Evolutionary conservation across 1,140 invertebrate species (phyloP), one percentile per base, ranked within the genome.

Genomic region (Trypoxylus dichotomus): DNA sequence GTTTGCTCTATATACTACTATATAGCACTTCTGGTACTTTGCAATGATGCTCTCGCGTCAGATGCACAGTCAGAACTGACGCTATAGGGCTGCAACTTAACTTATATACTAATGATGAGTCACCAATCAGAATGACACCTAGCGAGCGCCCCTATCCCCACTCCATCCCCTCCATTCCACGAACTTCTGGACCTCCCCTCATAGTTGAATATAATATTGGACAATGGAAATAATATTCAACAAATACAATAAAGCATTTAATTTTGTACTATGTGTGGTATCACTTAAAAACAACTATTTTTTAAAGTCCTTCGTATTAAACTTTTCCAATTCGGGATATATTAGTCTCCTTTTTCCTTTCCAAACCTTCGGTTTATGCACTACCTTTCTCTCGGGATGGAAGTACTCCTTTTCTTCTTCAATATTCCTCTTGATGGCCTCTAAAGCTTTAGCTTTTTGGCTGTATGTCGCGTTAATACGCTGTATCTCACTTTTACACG

Each of bases 391-490:
- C 21, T 27, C 15, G 8, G 74, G 19, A 5, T 75, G 74, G 54
- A 37, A 25, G 13, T 24, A 27, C 19, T 75, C 41, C 43, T 54
- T 54, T 58, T 75, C 74, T 1, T 47, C 74, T 54, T 25, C 43
- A 54, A 78, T 75, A 75, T 78, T 78, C 32, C 54, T 41, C 37
- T 78, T 78, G 10, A 78, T 41, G 11, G 54, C 54, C 3, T 75
- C 37, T 60, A 78, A 19, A 10, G 73, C 63, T 15, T 43, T 47
- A 13, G 24, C 42, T 11, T 47, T 77, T 54, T 73, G 15, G 15
- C 15, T 32, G 29, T 75, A 41, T 15, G 43, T 27, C 21, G 25
- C 32, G 29, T 78, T 6, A 29, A 47, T 29, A 19, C 74, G 19
- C 19, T 75, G 37, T 3, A 74, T 3, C 41, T 37, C 42, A 25